Percentiles rank a stretch among this genome's conserved stretches.
Conservation (phyloP, 1,140 invertebrate species). For the Caenorhabditis remanei region DNA sequence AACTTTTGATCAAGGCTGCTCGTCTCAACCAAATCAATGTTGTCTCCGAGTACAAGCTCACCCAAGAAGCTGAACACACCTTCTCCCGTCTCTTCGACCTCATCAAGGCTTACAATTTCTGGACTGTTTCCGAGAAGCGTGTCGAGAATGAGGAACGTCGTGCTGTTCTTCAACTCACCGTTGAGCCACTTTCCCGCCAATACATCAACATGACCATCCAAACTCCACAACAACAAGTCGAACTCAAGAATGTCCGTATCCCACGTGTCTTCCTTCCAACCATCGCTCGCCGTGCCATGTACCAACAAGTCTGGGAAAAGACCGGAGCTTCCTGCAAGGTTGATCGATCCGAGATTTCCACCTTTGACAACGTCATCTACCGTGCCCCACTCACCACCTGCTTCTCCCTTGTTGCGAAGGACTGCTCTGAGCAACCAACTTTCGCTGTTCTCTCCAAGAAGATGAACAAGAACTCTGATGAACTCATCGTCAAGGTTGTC, state of each 20-base stretch:
- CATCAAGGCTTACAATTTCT: constrained; percentile 65
- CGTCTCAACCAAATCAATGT: constrained; percentile 54
- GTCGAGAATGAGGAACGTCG: constrained; percentile 36
- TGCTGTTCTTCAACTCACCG: constrained; percentile 29
- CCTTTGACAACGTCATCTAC: constrained; percentile 61
- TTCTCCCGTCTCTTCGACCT: constrained; percentile 63
- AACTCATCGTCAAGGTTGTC: constrained; percentile 66
- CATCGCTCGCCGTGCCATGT: constrained; percentile 8
- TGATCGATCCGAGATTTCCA: constrained; percentile 24
- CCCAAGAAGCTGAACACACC: constrained; percentile 17
- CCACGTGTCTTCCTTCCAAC: constrained; percentile 41
- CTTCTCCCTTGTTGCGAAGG: constrained; percentile 73
- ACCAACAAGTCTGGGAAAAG: neutral
- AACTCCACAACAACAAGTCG: constrained; percentile 50
- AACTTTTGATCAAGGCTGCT: constrained; percentile 59
- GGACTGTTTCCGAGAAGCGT: constrained; percentile 39
- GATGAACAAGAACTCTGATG: constrained; percentile 46
- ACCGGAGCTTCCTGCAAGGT: constrained; percentile 41
- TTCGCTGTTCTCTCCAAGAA: constrained; percentile 71
- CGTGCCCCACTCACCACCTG: constrained; percentile 65
- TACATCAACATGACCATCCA: constrained; percentile 58
- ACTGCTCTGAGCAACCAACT: constrained; percentile 69
- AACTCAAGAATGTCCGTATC: constrained; percentile 46
- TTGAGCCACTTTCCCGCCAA: constrained; percentile 57
- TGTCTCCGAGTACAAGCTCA: constrained; percentile 60